A percentile compares a stretch with the other conserved stretches of the same genome.
Evolutionary conservation across 1,140 invertebrate species (phyloP).

Genomic region (Mamestra configurata): DNA sequence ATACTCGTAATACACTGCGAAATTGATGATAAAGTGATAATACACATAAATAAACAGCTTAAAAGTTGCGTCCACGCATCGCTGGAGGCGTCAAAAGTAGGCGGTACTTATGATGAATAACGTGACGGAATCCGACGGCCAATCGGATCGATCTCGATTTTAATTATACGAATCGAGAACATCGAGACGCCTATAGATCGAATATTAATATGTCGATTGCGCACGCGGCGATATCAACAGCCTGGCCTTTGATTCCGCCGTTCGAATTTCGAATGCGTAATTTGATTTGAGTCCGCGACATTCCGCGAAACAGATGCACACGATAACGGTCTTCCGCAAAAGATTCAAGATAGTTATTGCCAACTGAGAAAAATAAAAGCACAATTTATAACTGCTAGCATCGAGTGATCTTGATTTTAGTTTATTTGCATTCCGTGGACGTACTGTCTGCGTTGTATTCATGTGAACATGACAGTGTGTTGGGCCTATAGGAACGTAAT

Average conservation of each 20-base stretch:
- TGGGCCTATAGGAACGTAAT: conserved; percentile 4
- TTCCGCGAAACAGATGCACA: conserved; percentile 75
- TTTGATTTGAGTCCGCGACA: conserved; percentile 74
- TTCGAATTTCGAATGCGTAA: conserved; percentile 76
- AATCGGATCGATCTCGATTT: conserved; percentile 84
- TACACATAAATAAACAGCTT: conserved; percentile 73
- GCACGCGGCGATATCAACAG: conserved; percentile 70
- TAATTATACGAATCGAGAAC: conserved; percentile 85
- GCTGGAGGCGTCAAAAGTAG: conserved; percentile 84
- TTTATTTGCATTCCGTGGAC: conserved; percentile 56
- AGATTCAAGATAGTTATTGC: conserved; percentile 71
- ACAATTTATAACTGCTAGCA: conserved; percentile 52
- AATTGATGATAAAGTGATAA: conserved; percentile 65
- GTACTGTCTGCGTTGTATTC: conserved; percentile 40
- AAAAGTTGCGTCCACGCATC: conserved; percentile 81
- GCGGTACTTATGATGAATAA: conserved; percentile 78
- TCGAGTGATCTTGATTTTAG: conserved; percentile 58
- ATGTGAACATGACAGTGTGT: conserved; percentile 43
- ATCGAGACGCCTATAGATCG: conserved; percentile 78
- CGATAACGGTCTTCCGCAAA: conserved; percentile 76
- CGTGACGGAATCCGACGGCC: conserved; percentile 82
- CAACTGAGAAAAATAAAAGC: conserved; percentile 67
- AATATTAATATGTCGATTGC: conserved; percentile 85
- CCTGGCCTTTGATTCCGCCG: conserved; percentile 71
- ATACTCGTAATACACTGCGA: conserved; percentile 47